Conservation (phyloP, 2,797 vertebrate species). For the Danio tinwini region DNA sequence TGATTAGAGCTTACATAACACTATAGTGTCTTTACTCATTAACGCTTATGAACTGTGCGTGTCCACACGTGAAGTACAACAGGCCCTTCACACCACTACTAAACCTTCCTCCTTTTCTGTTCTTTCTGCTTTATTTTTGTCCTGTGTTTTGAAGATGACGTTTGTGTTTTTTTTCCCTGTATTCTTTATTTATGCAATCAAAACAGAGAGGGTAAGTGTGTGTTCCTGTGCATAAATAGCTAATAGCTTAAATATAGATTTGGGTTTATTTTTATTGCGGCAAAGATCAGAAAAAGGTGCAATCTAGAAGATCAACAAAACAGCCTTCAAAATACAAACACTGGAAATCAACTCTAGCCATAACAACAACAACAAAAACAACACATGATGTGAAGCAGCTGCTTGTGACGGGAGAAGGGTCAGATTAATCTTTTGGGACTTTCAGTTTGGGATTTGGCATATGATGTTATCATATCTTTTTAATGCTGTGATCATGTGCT, state of each 20-base stretch:
- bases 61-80: neutral
- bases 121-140: constrained; percentile 16
- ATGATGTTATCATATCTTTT: neutral
- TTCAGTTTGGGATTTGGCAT: neutral
- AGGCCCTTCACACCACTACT: neutral
- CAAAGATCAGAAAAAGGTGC: neutral
- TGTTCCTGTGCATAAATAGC: constrained; percentile 27
- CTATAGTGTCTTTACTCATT: constrained; percentile 14
- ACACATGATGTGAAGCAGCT: constrained; percentile 5
- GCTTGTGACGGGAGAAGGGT: neutral
- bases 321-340: constrained; percentile 7
- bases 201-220: neutral
- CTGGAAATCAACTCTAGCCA: constrained; percentile 25
- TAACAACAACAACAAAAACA: constrained; percentile 16
- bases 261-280: constrained; percentile 11
- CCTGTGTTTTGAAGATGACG: constrained; percentile 15
- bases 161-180: constrained; percentile 38
- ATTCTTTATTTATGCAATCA: constrained; percentile 33
- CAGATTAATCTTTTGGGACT: constrained; percentile 3
- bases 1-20: constrained; percentile 39
- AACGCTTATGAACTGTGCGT: neutral
- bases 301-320: constrained; percentile 15
- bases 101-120: neutral
- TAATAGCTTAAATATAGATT: constrained; percentile 5
- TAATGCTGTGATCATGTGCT: too few species aligned